These are phyloP conservation scores for Prunella strophiata DNA, from an alignment of 2,797 vertebrate species.

Conservation along the genomic window DNA sequence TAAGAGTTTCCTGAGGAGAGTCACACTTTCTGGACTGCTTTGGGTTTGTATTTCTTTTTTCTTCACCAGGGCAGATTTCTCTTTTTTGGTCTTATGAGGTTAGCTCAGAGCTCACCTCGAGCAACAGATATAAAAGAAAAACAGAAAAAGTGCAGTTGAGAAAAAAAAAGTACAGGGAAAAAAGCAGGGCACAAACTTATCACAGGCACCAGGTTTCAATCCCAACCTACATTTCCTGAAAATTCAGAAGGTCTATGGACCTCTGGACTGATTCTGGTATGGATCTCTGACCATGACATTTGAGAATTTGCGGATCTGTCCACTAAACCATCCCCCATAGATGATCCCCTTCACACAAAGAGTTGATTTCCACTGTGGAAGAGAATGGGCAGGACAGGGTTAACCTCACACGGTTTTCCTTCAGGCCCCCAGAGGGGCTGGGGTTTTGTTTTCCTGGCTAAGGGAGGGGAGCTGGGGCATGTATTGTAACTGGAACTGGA, in stretches of 20 bases:
- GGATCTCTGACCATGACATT: neutral
- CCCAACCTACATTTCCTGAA: neutral
- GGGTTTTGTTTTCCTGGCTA: conserved; percentile 50
- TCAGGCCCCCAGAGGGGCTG: conserved; percentile 28
- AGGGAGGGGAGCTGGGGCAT: neutral
- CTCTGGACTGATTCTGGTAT: neutral
- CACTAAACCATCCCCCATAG: neutral
- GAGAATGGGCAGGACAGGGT: conserved; percentile 35
- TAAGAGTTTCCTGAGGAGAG: neutral
- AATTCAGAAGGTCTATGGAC: neutral
- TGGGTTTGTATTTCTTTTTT: neutral
- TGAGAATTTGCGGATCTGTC: neutral
- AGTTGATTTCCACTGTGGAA: neutral
- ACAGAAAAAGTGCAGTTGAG: neutral
- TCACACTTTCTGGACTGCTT: neutral
- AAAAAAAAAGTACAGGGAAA: neutral
- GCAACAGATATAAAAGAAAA: conserved; percentile 23
- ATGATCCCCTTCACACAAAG: neutral
- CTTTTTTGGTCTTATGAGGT: neutral
- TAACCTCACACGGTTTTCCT: conserved; percentile 2
- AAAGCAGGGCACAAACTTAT: neutral
- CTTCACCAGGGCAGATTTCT: neutral
- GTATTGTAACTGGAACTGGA: conserved; percentile 16
- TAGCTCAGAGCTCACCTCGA: neutral
- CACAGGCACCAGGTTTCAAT: neutral